A percentile compares a stretch with the other conserved stretches of the same genome.
Conservation (phyloP, 1,140 invertebrate genomes). For the Nebria ingens region DNA sequence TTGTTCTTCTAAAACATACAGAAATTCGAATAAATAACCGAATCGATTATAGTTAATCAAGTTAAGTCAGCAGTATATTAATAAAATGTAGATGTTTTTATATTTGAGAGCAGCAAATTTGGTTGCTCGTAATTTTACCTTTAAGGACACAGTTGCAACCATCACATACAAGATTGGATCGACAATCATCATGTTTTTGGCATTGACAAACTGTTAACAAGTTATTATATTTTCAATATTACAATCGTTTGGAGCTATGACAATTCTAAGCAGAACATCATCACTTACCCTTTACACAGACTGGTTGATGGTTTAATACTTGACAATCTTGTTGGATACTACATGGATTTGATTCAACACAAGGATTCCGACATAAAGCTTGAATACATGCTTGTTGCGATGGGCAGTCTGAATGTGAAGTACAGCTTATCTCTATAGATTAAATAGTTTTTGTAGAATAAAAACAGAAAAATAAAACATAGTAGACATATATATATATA, state of each 20-base stretch:
- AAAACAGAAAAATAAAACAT: too few relatives aligned
- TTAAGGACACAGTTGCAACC: slow-evolving; percentile 50
- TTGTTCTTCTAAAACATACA: slow-evolving; percentile 22
- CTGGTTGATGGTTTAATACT: slow-evolving; percentile 64
- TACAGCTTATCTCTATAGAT: slow-evolving; percentile 54
- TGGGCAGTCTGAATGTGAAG: slow-evolving; percentile 58
- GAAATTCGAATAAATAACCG: slow-evolving; percentile 7
- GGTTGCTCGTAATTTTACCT: slow-evolving; percentile 46
- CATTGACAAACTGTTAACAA: slow-evolving; percentile 51
- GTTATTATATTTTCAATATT: slow-evolving; percentile 4
- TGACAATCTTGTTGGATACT: slow-evolving; percentile 55
- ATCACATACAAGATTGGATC: slow-evolving; percentile 45
- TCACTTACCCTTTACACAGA: slow-evolving; percentile 60
- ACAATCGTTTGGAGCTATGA: too few relatives aligned
- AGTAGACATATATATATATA: too few relatives aligned
- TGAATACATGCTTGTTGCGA: slow-evolving; percentile 64
- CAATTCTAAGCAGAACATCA: too few relatives aligned
- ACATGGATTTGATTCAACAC: slow-evolving; percentile 49
- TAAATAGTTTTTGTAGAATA: slow-evolving; percentile 16
- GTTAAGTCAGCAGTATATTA: too few relatives aligned
- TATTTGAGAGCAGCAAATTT: too few relatives aligned
- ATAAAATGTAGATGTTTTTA: background rate
- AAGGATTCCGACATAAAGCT: slow-evolving; percentile 61
- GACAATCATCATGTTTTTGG: slow-evolving; percentile 50
- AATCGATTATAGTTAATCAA: background rate